Base-by-base conservation (phyloP, 2,888 invertebrate genomes). In the Podotricha telesiphe region DNA sequence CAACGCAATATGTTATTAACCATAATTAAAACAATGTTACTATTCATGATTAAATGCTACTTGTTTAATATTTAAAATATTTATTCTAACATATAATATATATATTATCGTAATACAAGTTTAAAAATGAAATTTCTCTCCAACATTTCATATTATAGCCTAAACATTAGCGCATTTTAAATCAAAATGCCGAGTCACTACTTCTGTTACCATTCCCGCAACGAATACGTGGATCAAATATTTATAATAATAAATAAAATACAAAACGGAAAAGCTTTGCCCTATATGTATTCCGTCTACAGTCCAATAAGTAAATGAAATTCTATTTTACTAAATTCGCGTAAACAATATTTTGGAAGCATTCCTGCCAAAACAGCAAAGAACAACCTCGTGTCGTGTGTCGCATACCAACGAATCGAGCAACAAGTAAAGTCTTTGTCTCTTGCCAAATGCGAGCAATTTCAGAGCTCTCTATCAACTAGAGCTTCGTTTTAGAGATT, bases 351-450 rank as follows among this genome's bases (percentile, higher is more conserved):
- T 70, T 75, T 74, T 64, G 66, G 65, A 67, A 47, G 69, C 71
- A 76, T 75, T 77, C 68, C 73, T 76, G 76, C 77, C 76, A 79
- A 81, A 77, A 78, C 78, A 75, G 73, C 74, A 75, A 68, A 74
- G 75, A 75, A 75, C 77, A 76, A 78, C 76, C 77, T 76, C 73
- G 75, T 76, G 75, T 67, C 83, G 85, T 81, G 85, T 79, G 79
- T 77, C 77, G 85, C 83, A 84, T 85, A 80, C 80, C 80, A 80
- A 78, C 74, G 79, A 77, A 78, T 71, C 71, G 74, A 79, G 86
- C 86, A 87, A 87, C 86, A 87, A 87, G 87, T 87, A 82, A 82
- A 71, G 74, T 77, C 78, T 82, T 81, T 80, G 78, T 78, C 79
- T 77, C 70, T 65, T 68, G 65, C 69, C 64, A 37, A 47, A 53